A percentile compares a stretch with the other conserved stretches of the same genome.
Conservation (phyloP, 2,113 vertebrate species). For the Genyomyrus donnyi region DNA sequence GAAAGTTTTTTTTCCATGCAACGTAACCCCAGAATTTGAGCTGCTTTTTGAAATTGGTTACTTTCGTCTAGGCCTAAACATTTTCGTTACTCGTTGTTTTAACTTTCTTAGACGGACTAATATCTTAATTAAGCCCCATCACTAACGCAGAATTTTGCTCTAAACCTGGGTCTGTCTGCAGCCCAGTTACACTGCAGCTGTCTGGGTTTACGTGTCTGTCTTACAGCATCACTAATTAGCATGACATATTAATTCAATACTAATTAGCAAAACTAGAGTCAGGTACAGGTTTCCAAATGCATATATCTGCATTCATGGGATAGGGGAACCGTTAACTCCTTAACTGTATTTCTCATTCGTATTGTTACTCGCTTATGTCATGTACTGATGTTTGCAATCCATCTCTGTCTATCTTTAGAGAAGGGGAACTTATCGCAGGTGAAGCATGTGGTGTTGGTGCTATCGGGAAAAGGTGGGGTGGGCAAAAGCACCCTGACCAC, state of each 20-base stretch:
- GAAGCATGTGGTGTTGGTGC: constrained; percentile 72
- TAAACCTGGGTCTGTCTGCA: neutral
- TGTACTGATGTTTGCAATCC: neutral
- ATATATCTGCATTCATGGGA: neutral
- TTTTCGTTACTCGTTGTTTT: neutral
- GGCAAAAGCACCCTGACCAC: constrained; percentile 91
- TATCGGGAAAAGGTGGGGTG: constrained; percentile 91
- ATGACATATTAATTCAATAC: neutral
- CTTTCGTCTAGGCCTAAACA: neutral
- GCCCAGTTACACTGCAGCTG: neutral
- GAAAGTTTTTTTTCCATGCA: neutral
- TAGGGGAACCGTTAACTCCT: neutral
- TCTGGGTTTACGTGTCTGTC: neutral
- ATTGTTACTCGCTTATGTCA: neutral
- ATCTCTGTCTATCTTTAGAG: constrained; percentile 30
- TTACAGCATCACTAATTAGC: neutral
- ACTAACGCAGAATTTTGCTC: neutral
- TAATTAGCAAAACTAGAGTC: neutral
- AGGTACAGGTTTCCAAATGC: neutral
- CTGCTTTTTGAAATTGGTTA: neutral
- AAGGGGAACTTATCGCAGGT: constrained; percentile 64
- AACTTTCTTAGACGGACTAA: neutral
- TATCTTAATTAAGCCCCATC: neutral
- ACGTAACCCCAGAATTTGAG: neutral
- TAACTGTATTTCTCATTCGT: neutral